phyloP scores from a whole-genome alignment of 2,113 vertebrate genomes.

The Rhinoptilus africanus region DNA sequence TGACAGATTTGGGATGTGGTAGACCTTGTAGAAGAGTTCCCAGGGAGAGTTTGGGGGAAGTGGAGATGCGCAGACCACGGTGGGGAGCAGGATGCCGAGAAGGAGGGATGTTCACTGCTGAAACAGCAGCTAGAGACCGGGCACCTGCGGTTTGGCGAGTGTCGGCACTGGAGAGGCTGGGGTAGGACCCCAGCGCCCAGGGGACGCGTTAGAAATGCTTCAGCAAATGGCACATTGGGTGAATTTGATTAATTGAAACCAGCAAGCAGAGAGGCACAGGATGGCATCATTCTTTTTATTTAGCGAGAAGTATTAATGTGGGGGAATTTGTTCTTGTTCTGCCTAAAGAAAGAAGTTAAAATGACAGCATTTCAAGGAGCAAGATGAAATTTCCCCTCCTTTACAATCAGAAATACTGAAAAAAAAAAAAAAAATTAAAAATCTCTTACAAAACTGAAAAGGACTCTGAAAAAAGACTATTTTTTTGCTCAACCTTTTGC shows the following conservation, averaged over 20 bases:
- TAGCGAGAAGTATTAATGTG: not conserved
- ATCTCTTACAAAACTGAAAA: not conserved
- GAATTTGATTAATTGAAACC: not conserved
- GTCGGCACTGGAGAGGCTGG: not conserved
- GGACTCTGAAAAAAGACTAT: not conserved
- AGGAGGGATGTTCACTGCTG: not conserved
- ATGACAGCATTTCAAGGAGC: not conserved
- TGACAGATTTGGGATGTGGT: not conserved
- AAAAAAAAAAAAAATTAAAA: not conserved
- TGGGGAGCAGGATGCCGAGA: not conserved
- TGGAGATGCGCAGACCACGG: not conserved
- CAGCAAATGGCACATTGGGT: fast-evolving
- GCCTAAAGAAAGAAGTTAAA: not conserved
- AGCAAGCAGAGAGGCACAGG: not conserved
- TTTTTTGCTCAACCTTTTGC: not conserved
- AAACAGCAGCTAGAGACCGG: not conserved
- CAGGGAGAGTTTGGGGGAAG: not conserved
- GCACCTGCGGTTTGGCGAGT: not conserved
- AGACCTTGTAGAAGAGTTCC: not conserved
- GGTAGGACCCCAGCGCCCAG: not conserved
- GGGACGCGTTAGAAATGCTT: not conserved
- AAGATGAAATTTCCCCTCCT: not conserved
- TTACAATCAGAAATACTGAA: not conserved
- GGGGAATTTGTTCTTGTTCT: not conserved
- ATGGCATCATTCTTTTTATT: not conserved